Conservation (phyloP, 2,113 vertebrate genomes). For the Hippocampus zosterae region DNA sequence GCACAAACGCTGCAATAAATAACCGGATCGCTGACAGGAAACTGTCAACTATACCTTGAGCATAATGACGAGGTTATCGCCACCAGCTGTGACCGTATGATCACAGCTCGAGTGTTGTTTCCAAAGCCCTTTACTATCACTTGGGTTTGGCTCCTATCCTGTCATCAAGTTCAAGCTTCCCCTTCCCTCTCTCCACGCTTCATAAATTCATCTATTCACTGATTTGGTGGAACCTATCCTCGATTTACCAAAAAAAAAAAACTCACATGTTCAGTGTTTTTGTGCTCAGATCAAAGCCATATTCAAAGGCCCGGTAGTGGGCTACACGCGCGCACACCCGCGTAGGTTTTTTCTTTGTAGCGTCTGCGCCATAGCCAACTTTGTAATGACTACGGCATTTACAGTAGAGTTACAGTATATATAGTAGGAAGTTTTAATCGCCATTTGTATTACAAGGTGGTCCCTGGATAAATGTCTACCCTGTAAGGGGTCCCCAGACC, state of each 20-base stretch:
- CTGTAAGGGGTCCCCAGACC: not conserved
- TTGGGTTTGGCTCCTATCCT: not conserved
- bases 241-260: not conserved
- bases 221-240: not conserved
- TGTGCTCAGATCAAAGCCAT: not conserved
- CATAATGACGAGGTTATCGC: constrained; percentile 79
- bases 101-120: constrained; percentile 60
- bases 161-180: not conserved
- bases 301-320: too few relatives aligned
- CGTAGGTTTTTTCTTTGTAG: too few relatives aligned
- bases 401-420: too few relatives aligned
- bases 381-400: too few relatives aligned
- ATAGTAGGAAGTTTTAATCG: too few relatives aligned
- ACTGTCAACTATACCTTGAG: constrained; percentile 65
- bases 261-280: not conserved
- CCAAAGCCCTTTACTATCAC: constrained; percentile 40
- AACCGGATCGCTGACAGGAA: constrained; percentile 71
- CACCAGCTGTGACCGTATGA: constrained; percentile 70
- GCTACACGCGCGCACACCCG: too few relatives aligned
- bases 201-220: too few relatives aligned
- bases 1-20: constrained; percentile 70
- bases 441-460: not conserved
- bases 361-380: too few relatives aligned
- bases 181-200: too few relatives aligned
- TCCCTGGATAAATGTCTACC: not conserved